Evolutionary conservation across 2,888 invertebrate genomes (phyloP), one percentile per base, ranked within the genome.

Genomic region (Andrena dorsata): DNA sequence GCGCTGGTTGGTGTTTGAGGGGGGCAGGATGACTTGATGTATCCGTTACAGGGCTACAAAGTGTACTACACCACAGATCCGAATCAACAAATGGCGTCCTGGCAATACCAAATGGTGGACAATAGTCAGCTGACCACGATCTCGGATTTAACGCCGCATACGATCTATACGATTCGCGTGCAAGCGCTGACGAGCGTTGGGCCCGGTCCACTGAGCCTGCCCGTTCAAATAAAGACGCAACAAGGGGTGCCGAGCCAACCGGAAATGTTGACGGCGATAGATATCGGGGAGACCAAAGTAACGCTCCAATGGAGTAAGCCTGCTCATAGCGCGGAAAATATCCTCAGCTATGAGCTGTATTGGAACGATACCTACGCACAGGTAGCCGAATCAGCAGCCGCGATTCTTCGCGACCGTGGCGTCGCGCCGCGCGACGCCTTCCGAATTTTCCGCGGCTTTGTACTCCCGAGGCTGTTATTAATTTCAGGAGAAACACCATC

Each of bases 171-270:
- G 66, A 98, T 99, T 91, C 95, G 98, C 76, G 98, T 98, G 4
- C 98, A 98, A 93, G 98, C 98, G 1, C 97, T 97, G 94, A 99
- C 99, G 7, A 98, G 97, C 20, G 98, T 98, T 83, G 99, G 99
- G 0, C 98, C 98, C 58, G 99, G 99, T 65, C 99, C 99, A 0
- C 96, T 98, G 88, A 99, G 99, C 87, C 96, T 97, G 3, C 98
- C 98, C n/a, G 98, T 99, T n/a, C 98, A 98, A 94, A 98, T 99
- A 90, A 98, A 98, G 95, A 99, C 99, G 35, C 98, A 98, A 92
- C 98, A 98, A 96, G 99, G 99, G 96, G 99, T 99, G 85, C 99
- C 99, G 70, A 98, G 98, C 84, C 99, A 99, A 94, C 99, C 99
- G 16, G 97, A 97, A 90, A 97, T 98, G 95, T 95, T 99, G 91